A percentile compares a stretch with the other conserved stretches of the same genome.
Conservation (phyloP, 2,797 vertebrate genomes). For the Rachycentron canadum region DNA sequence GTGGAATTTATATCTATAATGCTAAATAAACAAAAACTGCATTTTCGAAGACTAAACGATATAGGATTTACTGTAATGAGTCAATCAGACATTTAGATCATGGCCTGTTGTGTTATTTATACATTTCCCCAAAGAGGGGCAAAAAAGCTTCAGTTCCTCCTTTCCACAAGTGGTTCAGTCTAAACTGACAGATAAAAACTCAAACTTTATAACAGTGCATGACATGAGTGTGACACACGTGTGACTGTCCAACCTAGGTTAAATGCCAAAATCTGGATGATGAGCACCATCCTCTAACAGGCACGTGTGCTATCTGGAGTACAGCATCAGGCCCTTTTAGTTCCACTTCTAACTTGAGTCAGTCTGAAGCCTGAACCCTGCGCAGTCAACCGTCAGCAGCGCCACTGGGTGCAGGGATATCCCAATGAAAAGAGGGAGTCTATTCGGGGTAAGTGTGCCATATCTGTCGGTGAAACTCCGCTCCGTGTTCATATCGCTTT, state of each 20-base stretch:
- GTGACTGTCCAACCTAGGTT: background rate
- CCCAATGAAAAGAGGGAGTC: conserved; percentile 61
- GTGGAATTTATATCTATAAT: background rate
- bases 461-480: conserved; percentile 14
- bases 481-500: background rate
- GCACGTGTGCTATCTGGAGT: conserved; percentile 41
- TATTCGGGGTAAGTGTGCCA: conserved; percentile 70
- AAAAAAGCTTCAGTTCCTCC: background rate
- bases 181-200: no score
- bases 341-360: conserved; percentile 75
- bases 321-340: conserved; percentile 72
- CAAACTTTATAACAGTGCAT: background rate
- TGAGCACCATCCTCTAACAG: background rate
- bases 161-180: conserved; percentile 14
- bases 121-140: background rate
- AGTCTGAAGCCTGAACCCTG: conserved; percentile 56
- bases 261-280: background rate
- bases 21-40: background rate
- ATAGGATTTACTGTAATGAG: background rate
- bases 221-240: background rate
- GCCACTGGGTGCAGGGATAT: conserved; percentile 77
- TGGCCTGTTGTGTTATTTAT: background rate
- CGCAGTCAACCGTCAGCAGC: conserved; percentile 77
- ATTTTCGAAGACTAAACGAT: background rate
- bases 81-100: background rate